Evolutionary conservation across 2,797 vertebrate species (phyloP).

Genomic region (Oreortyx pictus): DNA sequence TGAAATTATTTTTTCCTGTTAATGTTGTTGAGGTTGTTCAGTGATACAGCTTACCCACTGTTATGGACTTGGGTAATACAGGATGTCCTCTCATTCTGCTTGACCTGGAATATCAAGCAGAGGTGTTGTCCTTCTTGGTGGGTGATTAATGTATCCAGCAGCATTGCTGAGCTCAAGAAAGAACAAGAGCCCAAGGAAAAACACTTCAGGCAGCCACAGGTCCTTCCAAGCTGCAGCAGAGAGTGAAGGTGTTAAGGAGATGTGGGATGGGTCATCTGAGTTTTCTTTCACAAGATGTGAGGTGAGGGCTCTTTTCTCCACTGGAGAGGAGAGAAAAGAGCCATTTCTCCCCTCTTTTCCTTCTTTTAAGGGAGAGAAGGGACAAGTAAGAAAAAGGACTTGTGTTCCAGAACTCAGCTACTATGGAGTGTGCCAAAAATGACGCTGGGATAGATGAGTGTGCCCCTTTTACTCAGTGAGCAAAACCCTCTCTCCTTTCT

Average conservation of each 20-base stretch:
- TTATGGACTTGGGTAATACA: background rate
- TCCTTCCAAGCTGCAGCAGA: background rate
- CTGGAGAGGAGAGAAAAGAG: background rate
- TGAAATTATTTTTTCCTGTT: background rate
- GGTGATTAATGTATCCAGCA: background rate
- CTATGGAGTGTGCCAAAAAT: background rate
- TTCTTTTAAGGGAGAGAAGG: background rate
- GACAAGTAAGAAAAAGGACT: background rate
- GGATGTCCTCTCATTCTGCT: background rate
- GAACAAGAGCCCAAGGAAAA: background rate
- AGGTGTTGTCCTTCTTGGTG: background rate
- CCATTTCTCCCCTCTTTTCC: background rate
- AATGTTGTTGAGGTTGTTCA: accelerated
- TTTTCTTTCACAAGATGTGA: background rate
- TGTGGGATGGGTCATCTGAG: background rate
- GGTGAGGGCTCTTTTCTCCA: background rate
- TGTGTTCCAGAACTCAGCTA: background rate
- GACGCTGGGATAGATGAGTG: background rate
- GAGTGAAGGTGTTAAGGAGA: background rate
- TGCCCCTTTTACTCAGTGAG: background rate
- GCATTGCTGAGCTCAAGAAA: background rate
- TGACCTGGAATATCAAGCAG: background rate
- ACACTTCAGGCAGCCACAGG: background rate
- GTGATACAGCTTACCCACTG: background rate
- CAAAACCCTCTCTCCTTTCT: background rate